These are phyloP conservation scores for Cyprinus carpio DNA, from an alignment of 2,113 vertebrate genomes.

Conservation along the genomic window DNA sequence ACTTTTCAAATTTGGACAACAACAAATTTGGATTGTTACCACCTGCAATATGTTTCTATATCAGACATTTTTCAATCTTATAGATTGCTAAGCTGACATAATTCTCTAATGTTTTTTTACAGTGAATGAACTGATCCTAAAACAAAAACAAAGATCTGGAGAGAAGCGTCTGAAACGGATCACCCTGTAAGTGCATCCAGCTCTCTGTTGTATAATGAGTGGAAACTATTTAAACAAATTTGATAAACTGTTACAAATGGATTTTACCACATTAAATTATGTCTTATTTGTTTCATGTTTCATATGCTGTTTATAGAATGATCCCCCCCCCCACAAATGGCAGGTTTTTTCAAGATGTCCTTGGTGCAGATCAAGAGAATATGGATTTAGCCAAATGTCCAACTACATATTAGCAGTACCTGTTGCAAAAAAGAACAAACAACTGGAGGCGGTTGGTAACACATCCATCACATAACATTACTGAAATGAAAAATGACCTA, in stretches of 20 bases:
- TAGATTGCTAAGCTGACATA: neutral
- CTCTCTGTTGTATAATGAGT: constrained; percentile 10
- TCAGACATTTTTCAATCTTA: neutral
- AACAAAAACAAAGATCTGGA: constrained; percentile 96
- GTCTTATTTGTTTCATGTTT: neutral
- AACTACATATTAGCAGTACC: constrained; percentile 95
- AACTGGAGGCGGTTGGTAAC: constrained; percentile 90
- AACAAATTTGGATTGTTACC: neutral
- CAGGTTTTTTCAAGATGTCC: constrained; percentile 93
- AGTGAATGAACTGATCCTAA: constrained; percentile 99
- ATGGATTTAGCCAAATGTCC: constrained; percentile 95
- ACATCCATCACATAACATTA: neutral
- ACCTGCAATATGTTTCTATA: neutral
- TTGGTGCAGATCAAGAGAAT: constrained; percentile 94
- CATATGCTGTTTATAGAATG: constrained; percentile 80
- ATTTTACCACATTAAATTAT: neutral
- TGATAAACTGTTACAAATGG: no score
- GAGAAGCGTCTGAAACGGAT: constrained; percentile 97
- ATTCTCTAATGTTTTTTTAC: constrained; percentile 54
- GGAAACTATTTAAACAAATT: neutral
- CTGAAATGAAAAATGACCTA: no score
- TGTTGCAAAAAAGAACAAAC: constrained; percentile 98
- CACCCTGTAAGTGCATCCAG: constrained; percentile 85
- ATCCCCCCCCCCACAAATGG: constrained; percentile 94
- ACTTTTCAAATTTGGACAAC: neutral